Evolutionary conservation across 2,797 vertebrate species (phyloP).

Genomic region (Enteromius mattozi): DNA sequence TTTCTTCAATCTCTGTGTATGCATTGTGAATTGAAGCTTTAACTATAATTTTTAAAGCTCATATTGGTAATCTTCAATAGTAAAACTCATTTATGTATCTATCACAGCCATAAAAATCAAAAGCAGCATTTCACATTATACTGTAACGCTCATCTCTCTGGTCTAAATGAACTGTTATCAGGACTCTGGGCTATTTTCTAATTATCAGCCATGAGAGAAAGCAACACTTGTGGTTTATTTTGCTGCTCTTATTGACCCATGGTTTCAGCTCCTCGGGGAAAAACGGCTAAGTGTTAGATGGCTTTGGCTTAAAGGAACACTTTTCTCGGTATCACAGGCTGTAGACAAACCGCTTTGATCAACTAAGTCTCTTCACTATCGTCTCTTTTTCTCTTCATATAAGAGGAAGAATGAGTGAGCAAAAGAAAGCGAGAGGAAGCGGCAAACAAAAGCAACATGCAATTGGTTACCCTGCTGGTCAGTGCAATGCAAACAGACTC

Average conservation of each 20-base stretch:
- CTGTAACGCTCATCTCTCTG: not conserved
- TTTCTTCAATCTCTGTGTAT: not conserved
- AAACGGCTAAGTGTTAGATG: not conserved
- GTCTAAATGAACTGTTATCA: not conserved
- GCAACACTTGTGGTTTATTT: conserved; percentile 5
- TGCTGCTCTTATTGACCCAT: conserved; percentile 20
- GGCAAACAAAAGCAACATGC: conserved; percentile 26
- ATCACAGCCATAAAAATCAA: not conserved
- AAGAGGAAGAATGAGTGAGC: not conserved
- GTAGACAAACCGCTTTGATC: not conserved
- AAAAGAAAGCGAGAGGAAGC: not conserved
- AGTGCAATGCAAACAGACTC: conserved; percentile 45
- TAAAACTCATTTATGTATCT: conserved; percentile 7
- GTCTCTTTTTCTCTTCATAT: not conserved
- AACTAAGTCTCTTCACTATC: not conserved
- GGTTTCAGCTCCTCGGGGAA: not conserved
- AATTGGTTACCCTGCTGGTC: conserved; percentile 23
- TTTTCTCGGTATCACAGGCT: not conserved
- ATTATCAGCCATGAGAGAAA: conserved; percentile 7
- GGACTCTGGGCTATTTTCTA: not conserved
- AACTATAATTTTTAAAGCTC: not conserved
- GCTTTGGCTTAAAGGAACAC: conserved; percentile 11
- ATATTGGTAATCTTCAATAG: conserved; percentile 4
- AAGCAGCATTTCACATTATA: not conserved
- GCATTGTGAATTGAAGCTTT: not conserved